Evolutionary conservation across 2,888 invertebrate genomes (phyloP), one percentile per base, ranked within the genome.

Genomic region (Iphiclides podalirius): DNA sequence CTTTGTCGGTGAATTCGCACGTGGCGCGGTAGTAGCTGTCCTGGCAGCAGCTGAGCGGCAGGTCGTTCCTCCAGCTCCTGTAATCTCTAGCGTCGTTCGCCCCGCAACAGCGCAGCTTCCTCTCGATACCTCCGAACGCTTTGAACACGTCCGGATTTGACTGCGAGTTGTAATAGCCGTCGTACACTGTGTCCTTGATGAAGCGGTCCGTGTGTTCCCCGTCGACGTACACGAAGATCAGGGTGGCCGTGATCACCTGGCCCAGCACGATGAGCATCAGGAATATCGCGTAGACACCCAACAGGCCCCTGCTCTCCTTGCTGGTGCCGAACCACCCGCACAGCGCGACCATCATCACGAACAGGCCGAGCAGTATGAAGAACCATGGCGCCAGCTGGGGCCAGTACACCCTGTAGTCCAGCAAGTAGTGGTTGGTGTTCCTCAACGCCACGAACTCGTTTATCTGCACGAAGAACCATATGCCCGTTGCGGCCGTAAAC

Each of bases 331-430:
- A 86, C 77, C 79, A 88, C 0, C 87, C 87, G 39, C 87, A 87
- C 64, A 85, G 80, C 0, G 87, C 70, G 23, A 88, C 75, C 53
- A 81, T 68, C 75, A 87, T 77, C 23, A 87, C 73, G 54, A 76
- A 77, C 35, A 87, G 50, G 17, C 86, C 87, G 4, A 84, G 67
- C 0, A 88, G 42, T 39, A 87, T 87, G 63, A 87, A 87, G 57
- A 88, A 73, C 88, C 88, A 88, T 77, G 88, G 88, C 43, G 84
- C 86, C 1, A 82, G 83, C 53, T 88, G 88, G 1, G 87, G 88
- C 88, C 88, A 88, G 65, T 88, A 88, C 37, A 88, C 66, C 41
- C 87, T 66, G 60, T 87, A 88, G 73, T 88, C 88, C 67, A 87
- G 48, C 28, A 88, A 52, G 41, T 87, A 88, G 50, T 87, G 88